A percentile compares a stretch with the other conserved stretches of the same genome.
Evolutionary conservation across 1,140 invertebrate genomes (phyloP).

Genomic region (Asbolus verrucosus): DNA sequence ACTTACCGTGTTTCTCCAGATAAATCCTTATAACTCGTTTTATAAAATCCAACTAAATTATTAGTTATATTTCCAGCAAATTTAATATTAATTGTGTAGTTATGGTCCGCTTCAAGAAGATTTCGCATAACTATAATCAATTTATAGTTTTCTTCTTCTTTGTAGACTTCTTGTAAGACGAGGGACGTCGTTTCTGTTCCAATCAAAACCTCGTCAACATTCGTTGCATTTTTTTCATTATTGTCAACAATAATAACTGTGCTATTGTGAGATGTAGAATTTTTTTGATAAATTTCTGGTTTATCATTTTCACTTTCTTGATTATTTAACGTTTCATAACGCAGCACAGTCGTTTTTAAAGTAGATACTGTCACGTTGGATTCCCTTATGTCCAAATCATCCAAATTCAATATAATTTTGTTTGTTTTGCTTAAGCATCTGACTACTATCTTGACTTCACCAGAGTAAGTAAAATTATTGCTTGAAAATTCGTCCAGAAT

Average conservation of each 20-base stretch:
- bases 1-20: slow-evolving; percentile 54
- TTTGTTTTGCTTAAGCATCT: slow-evolving; percentile 54
- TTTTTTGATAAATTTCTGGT: slow-evolving; percentile 23
- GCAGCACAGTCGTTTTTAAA: slow-evolving; percentile 5
- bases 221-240: slow-evolving; percentile 14
- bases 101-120: slow-evolving; percentile 45
- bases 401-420: slow-evolving; percentile 58
- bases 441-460: slow-evolving; percentile 55
- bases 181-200: slow-evolving; percentile 40
- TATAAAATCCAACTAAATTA: slow-evolving; percentile 60
- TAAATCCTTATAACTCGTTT: slow-evolving; percentile 57
- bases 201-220: slow-evolving; percentile 24
- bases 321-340: slow-evolving; percentile 2
- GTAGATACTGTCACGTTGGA: slow-evolving; percentile 51
- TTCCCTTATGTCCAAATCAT: slow-evolving; percentile 53
- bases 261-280: neutral
- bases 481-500: slow-evolving; percentile 54
- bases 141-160: slow-evolving; percentile 53
- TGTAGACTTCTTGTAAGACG: slow-evolving; percentile 44
- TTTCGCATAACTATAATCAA: slow-evolving; percentile 51
- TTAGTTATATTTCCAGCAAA: slow-evolving; percentile 59
- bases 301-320: slow-evolving; percentile 21
- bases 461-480: slow-evolving; percentile 60
- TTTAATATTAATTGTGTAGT: slow-evolving; percentile 58
- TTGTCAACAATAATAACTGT: slow-evolving; percentile 3